These are phyloP conservation scores for Montipora sp. DNA, from an alignment of 64 coral and sea anemone genomes.

Conservation along the genomic window DNA sequence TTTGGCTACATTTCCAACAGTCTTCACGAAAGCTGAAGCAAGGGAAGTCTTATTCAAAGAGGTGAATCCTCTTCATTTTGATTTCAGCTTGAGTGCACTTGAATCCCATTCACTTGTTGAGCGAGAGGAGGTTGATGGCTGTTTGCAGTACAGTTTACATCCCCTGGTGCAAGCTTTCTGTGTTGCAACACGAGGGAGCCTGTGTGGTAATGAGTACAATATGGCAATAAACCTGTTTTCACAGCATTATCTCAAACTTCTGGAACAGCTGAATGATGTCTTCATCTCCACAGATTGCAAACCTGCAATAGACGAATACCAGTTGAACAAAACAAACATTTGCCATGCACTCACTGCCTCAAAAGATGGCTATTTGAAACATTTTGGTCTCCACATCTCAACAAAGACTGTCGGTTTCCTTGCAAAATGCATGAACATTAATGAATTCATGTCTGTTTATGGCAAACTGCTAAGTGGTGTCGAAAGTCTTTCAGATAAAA, in stretches of 20 bases:
- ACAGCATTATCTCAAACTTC: background rate
- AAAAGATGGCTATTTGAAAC: background rate
- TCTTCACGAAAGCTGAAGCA: conserved; percentile 41
- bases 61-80: background rate
- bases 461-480: conserved; percentile 10
- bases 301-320: conserved; percentile 11
- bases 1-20: conserved; percentile 43
- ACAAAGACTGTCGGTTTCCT: conserved; percentile 80
- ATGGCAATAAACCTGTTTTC: conserved; percentile 40
- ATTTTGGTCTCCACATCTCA: conserved; percentile 55
- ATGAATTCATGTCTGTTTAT: conserved; percentile 74
- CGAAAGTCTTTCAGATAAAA: background rate
- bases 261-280: conserved; percentile 12
- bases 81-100: background rate
- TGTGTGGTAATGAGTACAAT: background rate
- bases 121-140: background rate
- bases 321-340: conserved; percentile 64
- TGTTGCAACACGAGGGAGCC: background rate
- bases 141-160: conserved; percentile 26
- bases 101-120: conserved; percentile 22
- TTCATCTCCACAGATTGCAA: conserved; percentile 48
- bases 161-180: conserved; percentile 45
- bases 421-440: conserved; percentile 70
- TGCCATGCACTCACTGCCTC: conserved; percentile 56
- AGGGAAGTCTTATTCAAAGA: background rate